phyloP scores from a whole-genome alignment of 2,888 invertebrate species.

The Formica aserva region DNA sequence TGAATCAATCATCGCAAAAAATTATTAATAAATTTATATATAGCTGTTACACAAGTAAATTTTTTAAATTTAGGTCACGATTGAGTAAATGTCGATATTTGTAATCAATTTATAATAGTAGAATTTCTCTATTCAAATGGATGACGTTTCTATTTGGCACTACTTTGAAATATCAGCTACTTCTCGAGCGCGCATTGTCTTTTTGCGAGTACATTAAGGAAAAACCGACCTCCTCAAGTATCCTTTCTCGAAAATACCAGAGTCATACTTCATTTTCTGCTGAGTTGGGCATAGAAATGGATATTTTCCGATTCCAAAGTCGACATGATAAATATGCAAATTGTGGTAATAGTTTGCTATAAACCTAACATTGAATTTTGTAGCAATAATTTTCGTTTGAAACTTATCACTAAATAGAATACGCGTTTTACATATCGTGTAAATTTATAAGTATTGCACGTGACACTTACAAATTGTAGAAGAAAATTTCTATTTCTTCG shows the following conservation, averaged over 20 bases:
- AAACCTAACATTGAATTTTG: constrained; percentile 48
- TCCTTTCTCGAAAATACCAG: constrained; percentile 43
- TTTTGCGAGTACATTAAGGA: constrained; percentile 53
- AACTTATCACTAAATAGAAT: constrained; percentile 52
- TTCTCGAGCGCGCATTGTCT: constrained; percentile 44
- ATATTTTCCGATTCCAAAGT: constrained; percentile 50
- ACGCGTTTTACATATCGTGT: constrained; percentile 24
- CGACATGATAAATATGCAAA: constrained; percentile 56
- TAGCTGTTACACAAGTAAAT: background rate
- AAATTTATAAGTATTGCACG: constrained; percentile 46
- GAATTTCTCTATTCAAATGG: constrained; percentile 49
- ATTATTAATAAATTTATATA: constrained; percentile 5
- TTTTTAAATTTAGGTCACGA: constrained; percentile 43
- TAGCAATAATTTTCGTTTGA: constrained; percentile 49
- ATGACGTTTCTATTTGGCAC: constrained; percentile 54
- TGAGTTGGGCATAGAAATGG: constrained; percentile 55
- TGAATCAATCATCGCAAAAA: background rate
- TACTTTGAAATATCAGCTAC: constrained; percentile 53
- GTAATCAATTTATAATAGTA: constrained; percentile 38
- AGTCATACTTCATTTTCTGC: constrained; percentile 57
- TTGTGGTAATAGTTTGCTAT: constrained; percentile 50
- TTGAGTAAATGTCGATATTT: constrained; percentile 35
- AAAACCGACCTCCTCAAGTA: constrained; percentile 52
- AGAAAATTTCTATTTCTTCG: constrained; percentile 39
- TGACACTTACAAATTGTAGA: constrained; percentile 45